Percentiles rank a stretch among this genome's conserved stretches.
These are phyloP conservation scores for Cettia cetti DNA, from an alignment of 2,113 vertebrate species.

Conservation along the genomic window DNA sequence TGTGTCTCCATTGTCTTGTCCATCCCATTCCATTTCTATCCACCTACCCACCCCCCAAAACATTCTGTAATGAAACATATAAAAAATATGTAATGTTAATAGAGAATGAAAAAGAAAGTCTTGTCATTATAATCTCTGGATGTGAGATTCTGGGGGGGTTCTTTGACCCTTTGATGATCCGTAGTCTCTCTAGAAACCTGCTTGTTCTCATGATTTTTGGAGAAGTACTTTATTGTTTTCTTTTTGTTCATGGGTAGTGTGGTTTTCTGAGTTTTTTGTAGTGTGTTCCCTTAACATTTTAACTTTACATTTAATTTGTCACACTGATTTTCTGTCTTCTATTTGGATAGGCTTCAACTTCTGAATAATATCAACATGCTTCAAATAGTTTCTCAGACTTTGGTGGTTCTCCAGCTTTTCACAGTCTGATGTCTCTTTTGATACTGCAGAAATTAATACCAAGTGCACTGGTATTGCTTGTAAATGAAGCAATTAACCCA, in stretches of 20 bases:
- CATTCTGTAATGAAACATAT: background rate
- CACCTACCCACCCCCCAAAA: background rate
- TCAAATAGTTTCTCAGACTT: background rate
- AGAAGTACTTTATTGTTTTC: background rate
- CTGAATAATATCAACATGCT: background rate
- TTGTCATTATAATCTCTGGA: background rate
- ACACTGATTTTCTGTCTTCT: background rate
- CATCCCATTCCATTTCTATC: too few relatives aligned
- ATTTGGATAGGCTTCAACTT: background rate
- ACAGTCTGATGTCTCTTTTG: background rate
- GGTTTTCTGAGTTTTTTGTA: background rate
- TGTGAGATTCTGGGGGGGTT: background rate
- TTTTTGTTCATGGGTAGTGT: background rate
- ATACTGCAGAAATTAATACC: background rate
- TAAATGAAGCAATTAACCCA: background rate
- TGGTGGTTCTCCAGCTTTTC: background rate
- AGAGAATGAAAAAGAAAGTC: background rate
- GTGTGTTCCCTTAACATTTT: background rate
- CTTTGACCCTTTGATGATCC: background rate
- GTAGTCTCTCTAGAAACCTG: background rate
- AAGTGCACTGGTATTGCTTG: background rate
- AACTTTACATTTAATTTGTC: background rate
- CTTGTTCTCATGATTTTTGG: background rate
- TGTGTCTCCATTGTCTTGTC: rapidly evolving
- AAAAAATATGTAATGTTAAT: background rate